Evolutionary conservation across 2,113 vertebrate species (phyloP).

Genomic region (Cryptomyrus ogoouensis): DNA sequence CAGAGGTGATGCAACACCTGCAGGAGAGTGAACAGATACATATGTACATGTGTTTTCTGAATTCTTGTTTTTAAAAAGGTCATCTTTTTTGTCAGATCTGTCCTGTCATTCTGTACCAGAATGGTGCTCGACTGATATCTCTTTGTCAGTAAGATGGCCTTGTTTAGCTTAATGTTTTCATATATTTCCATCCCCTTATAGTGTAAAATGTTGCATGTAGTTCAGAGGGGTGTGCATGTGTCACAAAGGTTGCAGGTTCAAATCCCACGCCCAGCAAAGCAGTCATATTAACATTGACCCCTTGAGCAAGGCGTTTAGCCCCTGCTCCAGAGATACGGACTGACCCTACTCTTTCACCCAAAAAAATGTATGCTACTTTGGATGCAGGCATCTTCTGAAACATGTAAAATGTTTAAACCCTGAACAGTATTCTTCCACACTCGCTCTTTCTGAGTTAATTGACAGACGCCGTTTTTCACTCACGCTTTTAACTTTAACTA

Average conservation of each 20-base stretch:
- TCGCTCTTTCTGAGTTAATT: background rate
- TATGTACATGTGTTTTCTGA: background rate
- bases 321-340: background rate
- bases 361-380: background rate
- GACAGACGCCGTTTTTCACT: background rate
- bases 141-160: background rate
- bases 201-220: background rate
- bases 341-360: background rate
- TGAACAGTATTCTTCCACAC: background rate
- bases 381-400: background rate
- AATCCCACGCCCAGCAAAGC: background rate
- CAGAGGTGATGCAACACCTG: background rate
- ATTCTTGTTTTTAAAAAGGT: background rate
- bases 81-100: background rate
- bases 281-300: background rate
- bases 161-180: background rate
- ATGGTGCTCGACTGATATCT: background rate
- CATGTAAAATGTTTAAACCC: background rate
- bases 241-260: background rate
- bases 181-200: background rate
- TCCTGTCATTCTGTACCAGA: background rate
- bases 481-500: background rate
- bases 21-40: background rate
- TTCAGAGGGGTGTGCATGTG: background rate
- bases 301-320: background rate